Percentiles rank a stretch among this genome's conserved stretches.
Evolutionary conservation across 2,888 invertebrate species (phyloP).

Genomic region (Eurytoma californica): DNA sequence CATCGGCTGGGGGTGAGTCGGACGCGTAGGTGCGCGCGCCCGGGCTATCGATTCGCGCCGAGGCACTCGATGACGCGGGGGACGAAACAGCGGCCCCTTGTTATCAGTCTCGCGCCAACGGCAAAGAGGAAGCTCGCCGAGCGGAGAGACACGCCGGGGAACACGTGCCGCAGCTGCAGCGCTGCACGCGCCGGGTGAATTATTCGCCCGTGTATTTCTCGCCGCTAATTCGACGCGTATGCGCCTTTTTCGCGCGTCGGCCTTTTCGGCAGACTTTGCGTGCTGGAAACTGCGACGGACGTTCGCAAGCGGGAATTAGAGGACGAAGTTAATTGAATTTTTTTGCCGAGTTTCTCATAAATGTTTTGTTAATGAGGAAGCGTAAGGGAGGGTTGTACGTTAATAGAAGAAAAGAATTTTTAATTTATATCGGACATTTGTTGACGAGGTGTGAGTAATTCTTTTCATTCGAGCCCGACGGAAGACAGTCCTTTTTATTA

Average conservation of each 20-base stretch:
- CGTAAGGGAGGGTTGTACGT: too few species aligned
- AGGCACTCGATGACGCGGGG: slow-evolving; percentile 6
- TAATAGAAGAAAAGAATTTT: too few species aligned
- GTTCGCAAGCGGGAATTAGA: not conserved
- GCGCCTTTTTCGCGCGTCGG: not conserved
- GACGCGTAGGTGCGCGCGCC: too few species aligned
- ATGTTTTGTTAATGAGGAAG: too few species aligned
- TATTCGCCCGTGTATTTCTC: slow-evolving; percentile 23
- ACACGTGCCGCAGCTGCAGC: slow-evolving; percentile 1
- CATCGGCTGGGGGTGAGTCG: too few species aligned
- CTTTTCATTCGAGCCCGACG: too few species aligned
- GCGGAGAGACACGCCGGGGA: not conserved
- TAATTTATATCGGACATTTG: too few species aligned
- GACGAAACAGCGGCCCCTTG: slow-evolving; percentile 2
- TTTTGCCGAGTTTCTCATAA: too few species aligned
- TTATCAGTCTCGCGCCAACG: slow-evolving; percentile 17
- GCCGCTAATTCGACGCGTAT: not conserved
- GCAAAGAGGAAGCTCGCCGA: not conserved
- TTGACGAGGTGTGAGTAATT: too few species aligned
- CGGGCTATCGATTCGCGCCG: not conserved
- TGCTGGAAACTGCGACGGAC: not conserved
- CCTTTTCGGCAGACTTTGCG: not conserved
- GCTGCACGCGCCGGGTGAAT: slow-evolving; percentile 3
- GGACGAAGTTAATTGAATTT: too few species aligned
- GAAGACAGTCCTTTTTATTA: too few species aligned